Evolutionary conservation across 1,140 invertebrate genomes (phyloP), one percentile per base, ranked within the genome.

Genomic region (Lucilia cuprina): DNA sequence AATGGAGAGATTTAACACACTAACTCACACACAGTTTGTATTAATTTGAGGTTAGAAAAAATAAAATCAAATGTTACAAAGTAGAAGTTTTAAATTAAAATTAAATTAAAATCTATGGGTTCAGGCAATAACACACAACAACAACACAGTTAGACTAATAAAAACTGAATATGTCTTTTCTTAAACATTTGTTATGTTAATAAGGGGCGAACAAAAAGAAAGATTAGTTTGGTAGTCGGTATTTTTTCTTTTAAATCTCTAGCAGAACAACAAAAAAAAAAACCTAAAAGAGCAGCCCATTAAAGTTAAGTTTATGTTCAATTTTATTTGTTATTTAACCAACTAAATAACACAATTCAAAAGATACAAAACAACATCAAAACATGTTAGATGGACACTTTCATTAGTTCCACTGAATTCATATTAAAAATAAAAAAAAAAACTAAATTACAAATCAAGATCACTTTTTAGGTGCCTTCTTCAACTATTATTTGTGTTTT

Each of bases 381-480:
- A 77, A 34, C 74, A 77, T 77, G 74, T 77, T 77, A 77, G 34
- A 77, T 77, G 74, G 30, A 77, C 74, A 77, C 74, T 77, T 77
- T 77, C 74, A 77, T 77, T 77, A 77, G 74, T 77, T 77, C 74
- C 74, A 77, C 74, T 77, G 74, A 77, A 77, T 55, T 55, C 8
- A 55, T 14, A n/a, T 55, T 17, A 17, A 12, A 55, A 55, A 55
- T 49, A 14, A 0, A 4, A 55, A 55, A 55, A 12, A 12, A 55
- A 12, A 8, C 50, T 14, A n/a, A 55, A 55, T 55, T 55, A 55
- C 50, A 55, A 55, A 55, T 55, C 50, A 41, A 41, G 41, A 41
- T 10, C 41, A 41, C 41, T 41, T 41, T 41, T 41, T 3, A 41
- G 35, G 35, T 41, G 41, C 2, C 41, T 7, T 41, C 7, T 41